Evolutionary conservation across 2,888 invertebrate genomes (phyloP), one percentile per base, ranked within the genome.

Genomic region (Cremastobaeus sp.): DNA sequence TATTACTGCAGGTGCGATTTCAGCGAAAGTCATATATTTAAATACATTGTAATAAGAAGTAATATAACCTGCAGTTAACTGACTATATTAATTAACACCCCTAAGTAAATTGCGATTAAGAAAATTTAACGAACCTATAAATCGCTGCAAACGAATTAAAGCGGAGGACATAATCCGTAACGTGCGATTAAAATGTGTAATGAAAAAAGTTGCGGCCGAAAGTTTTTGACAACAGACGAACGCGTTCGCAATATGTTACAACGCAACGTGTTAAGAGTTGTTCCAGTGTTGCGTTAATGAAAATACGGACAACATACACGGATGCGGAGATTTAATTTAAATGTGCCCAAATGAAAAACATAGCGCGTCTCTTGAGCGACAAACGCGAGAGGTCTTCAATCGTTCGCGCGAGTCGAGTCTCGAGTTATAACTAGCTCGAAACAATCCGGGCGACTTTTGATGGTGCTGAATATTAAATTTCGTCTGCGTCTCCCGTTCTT

Each of bases 381-480:
- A 55, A 55, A 62, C 39, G 60, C 47, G 68, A 39, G 35, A 54
- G 32, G 17, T 47, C 35, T 65, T 71, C 66, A 65, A 75, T 75
- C 55, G 70, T 62, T 70, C 43, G 55, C 43, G 69, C 45, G 48
- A 55, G 32, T 55, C 65, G 39, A 74, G 78, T 76, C 73, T 21
- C 76, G 82, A 82, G 83, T 82, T 81, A 80, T 82, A 82, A 80
- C 82, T 78, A 77, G 79, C 80, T 79, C 77, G 81, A 80, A 86
- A 86, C 86, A 86, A 86, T 86, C 79, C 83, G 80, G 76, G 81
- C 77, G 84, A 86, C 85, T 85, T 86, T 86, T 86, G 84, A 86
- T 86, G 84, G 83, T 83, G 83, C 80, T 83, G 84, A 85, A 85
- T 86, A 86, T 86, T 86, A 85, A 86, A 86, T 85, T 86, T 86